Conservation (phyloP, 2,888 invertebrate genomes). For the Diaprepes abbreviatus region DNA sequence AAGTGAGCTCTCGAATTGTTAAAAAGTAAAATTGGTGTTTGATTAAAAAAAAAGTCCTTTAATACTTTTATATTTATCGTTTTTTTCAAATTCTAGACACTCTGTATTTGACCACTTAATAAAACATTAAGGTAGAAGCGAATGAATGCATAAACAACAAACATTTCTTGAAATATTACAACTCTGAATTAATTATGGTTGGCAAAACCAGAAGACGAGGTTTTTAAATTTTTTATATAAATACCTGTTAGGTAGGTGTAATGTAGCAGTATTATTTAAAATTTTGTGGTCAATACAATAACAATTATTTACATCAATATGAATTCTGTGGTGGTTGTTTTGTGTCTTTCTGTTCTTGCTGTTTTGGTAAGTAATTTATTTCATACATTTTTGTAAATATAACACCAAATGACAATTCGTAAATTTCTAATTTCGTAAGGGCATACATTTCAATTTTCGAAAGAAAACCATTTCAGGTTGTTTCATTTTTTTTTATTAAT, state of each 20-base stretch:
- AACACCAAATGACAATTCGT: no score
- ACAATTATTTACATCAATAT: not conserved
- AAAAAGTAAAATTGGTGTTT: no score
- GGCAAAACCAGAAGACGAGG: slow-evolving; percentile 7
- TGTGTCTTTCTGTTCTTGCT: not conserved
- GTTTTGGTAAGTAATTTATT: slow-evolving; percentile 4
- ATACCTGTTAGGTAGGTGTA: not conserved
- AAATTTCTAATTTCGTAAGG: no score
- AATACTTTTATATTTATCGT: no score
- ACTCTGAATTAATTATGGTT: slow-evolving; percentile 4
- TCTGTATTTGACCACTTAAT: no score
- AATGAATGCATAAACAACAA: not conserved
- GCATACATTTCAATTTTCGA: no score
- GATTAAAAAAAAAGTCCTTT: no score
- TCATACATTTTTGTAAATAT: not conserved
- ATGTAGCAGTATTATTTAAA: not conserved
- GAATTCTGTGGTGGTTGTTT: not conserved
- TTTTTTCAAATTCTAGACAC: no score
- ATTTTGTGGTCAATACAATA: not conserved
- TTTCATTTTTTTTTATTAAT: no score
- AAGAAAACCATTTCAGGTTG: no score
- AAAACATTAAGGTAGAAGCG: not conserved
- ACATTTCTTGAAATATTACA: slow-evolving; percentile 1
- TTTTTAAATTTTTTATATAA: slow-evolving; percentile 2
- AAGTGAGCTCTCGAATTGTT: no score